Percentiles rank a stretch among this genome's conserved stretches.
These are phyloP conservation scores for Branchinecta sandiegonensis DNA, from an alignment of 2,888 invertebrate genomes.

Conservation along the genomic window DNA sequence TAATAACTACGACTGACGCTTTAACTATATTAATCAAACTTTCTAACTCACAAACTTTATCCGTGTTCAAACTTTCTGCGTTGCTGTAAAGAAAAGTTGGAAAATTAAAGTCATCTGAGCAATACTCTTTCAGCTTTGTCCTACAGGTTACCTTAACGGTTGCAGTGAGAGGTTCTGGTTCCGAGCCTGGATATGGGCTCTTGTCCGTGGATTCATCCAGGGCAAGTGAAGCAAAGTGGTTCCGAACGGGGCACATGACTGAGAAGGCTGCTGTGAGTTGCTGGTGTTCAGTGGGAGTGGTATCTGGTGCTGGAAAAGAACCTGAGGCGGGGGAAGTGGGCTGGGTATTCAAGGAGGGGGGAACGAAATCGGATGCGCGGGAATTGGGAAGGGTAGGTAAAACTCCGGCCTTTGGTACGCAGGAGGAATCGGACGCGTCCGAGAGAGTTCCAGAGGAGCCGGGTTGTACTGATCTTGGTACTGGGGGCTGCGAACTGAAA, in stretches of 20 bases:
- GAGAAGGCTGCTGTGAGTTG: constrained; percentile 14
- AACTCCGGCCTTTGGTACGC: too few relatives aligned
- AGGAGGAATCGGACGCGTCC: too few relatives aligned
- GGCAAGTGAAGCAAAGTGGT: neutral
- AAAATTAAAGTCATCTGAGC: too few relatives aligned
- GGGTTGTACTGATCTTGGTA: too few relatives aligned
- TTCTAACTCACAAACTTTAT: neutral
- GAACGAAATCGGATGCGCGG: neutral
- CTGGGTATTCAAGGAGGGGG: neutral
- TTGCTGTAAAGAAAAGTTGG: neutral
- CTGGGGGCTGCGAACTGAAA: too few relatives aligned
- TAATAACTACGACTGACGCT: neutral
- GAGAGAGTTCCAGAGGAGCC: too few relatives aligned
- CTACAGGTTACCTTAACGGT: too few relatives aligned
- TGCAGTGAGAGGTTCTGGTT: too few relatives aligned
- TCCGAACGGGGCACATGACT: neutral
- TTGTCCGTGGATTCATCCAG: neutral
- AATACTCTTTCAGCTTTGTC: too few relatives aligned
- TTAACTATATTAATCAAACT: constrained; percentile 11
- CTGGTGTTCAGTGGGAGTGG: neutral
- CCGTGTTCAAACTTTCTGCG: constrained; percentile 9
- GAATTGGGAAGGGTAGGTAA: too few relatives aligned
- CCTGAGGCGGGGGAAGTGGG: neutral
- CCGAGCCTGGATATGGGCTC: neutral
- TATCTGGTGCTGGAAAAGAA: neutral